Conservation (phyloP, 1,140 invertebrate species). For the Bombus pyrosoma region DNA sequence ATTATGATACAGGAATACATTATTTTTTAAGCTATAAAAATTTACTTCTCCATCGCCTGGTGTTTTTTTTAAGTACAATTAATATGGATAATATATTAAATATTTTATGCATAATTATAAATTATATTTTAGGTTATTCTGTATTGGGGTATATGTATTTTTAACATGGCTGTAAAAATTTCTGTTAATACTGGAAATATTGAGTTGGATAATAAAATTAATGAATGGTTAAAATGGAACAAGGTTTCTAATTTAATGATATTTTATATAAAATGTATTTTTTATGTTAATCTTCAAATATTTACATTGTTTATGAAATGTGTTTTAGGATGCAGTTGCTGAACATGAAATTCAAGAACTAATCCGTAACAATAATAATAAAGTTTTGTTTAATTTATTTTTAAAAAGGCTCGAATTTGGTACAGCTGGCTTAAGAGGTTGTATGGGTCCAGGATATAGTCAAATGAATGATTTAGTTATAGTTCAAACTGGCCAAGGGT, state of each 20-base stretch:
- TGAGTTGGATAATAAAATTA: constrained; percentile 83
- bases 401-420: constrained; percentile 91
- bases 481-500: constrained; percentile 97
- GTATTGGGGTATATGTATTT: background rate
- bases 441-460: constrained; percentile 95
- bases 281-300: constrained; percentile 18
- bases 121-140: constrained; percentile 13
- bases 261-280: constrained; percentile 12
- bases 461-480: constrained; percentile 99
- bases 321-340: constrained; percentile 81
- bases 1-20: background rate
- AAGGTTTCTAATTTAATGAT: constrained; percentile 78
- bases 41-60: background rate
- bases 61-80: background rate
- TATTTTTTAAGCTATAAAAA: background rate
- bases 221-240: constrained; percentile 87
- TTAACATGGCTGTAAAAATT: constrained; percentile 58
- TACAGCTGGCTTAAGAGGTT: constrained; percentile 94
- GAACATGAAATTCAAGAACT: constrained; percentile 83
- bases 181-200: constrained; percentile 73
- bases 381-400: constrained; percentile 84
- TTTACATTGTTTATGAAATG: constrained; percentile 33
- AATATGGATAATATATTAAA: background rate
- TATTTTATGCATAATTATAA: background rate
- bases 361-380: constrained; percentile 80